phyloP scores from a whole-genome alignment of 2,113 vertebrate species.

The Heliornis fulica region DNA sequence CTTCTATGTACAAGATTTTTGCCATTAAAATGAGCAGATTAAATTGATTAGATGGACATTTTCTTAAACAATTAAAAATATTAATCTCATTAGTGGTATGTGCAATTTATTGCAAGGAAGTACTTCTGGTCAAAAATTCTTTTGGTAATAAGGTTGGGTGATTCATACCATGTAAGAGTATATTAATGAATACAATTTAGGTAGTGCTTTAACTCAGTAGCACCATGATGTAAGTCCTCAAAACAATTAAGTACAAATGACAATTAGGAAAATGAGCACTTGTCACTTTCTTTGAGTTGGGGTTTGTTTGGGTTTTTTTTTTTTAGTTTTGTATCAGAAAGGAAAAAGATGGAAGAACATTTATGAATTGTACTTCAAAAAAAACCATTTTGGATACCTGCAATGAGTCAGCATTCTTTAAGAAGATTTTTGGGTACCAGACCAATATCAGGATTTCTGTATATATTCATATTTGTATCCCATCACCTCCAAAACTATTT shows the following conservation, averaged over 20 bases:
- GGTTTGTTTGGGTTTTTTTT: neutral
- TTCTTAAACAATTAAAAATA: neutral
- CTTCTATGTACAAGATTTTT: neutral
- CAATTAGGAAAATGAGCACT: neutral
- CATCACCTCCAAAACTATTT: neutral
- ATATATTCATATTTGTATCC: neutral
- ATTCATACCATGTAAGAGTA: neutral
- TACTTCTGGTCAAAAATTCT: neutral
- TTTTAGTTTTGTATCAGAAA: neutral
- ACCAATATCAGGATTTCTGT: neutral
- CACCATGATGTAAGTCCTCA: neutral
- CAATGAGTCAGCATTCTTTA: neutral
- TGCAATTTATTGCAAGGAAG: neutral
- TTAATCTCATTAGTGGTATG: neutral
- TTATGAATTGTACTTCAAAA: neutral
- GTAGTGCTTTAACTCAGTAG: neutral
- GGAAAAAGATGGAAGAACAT: neutral
- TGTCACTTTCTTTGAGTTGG: neutral
- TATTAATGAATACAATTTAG: neutral
- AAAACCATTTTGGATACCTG: neutral
- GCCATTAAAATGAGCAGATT: neutral
- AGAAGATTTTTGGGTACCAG: neutral
- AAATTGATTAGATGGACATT: neutral
- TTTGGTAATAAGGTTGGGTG: neutral
- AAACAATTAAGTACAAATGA: neutral